Evolutionary conservation across 2,113 vertebrate species (phyloP).

Genomic region (Nannospalax galili): DNA sequence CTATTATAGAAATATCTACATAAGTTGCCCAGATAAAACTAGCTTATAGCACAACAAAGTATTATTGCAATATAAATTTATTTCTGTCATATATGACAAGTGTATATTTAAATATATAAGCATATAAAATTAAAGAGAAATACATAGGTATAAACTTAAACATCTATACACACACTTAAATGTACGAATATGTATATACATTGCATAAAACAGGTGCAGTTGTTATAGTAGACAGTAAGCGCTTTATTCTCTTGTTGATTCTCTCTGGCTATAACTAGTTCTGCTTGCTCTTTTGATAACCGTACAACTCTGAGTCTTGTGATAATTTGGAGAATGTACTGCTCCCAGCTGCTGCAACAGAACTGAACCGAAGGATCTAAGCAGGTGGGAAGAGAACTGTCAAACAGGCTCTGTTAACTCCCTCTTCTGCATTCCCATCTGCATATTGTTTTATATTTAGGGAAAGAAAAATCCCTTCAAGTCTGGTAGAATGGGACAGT

Average conservation of each 20-base stretch:
- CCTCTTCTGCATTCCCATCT: constrained; percentile 1
- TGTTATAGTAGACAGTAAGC: constrained; percentile 55
- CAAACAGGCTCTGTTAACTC: constrained; percentile 39
- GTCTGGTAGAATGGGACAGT: background rate
- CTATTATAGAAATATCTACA: constrained; percentile 38
- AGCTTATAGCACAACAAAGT: background rate
- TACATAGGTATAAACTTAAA: background rate
- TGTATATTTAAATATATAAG: background rate
- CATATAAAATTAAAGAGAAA: background rate
- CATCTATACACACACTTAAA: background rate
- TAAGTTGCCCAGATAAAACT: background rate
- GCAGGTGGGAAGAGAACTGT: constrained; percentile 64
- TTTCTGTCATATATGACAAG: background rate
- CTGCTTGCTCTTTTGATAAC: constrained; percentile 75
- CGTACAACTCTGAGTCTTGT: constrained; percentile 80
- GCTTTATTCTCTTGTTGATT: constrained; percentile 65
- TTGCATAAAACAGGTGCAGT: constrained; percentile 62
- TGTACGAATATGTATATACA: constrained; percentile 6
- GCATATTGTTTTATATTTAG: background rate
- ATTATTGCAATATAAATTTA: background rate
- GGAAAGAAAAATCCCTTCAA: constrained; percentile 11
- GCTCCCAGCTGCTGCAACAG: constrained; percentile 79
- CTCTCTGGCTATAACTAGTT: constrained; percentile 78
- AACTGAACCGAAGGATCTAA: constrained; percentile 73
- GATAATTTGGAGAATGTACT: constrained; percentile 82